phyloP scores from a whole-genome alignment of 2,888 invertebrate genomes.

The Slavum lentiscoides region DNA sequence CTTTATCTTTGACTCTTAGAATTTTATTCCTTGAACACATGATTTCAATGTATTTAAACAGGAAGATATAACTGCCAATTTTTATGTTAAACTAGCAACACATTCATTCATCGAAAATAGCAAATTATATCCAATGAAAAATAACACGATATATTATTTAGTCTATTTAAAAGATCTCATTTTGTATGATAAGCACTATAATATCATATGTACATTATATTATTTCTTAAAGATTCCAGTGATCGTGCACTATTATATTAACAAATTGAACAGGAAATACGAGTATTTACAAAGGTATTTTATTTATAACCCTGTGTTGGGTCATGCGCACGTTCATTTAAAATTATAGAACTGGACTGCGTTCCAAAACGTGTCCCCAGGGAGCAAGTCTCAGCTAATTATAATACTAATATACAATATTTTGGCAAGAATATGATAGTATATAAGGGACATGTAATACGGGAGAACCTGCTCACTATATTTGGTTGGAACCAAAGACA shows the following conservation, averaged over 20 bases:
- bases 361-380: slow-evolving; percentile 25
- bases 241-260: neutral
- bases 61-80: too few species aligned
- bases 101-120: too few species aligned
- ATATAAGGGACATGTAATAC: neutral
- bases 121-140: too few species aligned
- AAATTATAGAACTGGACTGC: neutral
- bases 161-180: neutral
- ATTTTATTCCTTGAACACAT: too few species aligned
- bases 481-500: neutral
- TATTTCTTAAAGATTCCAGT: neutral
- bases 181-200: too few species aligned
- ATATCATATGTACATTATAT: neutral
- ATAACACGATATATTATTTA: neutral
- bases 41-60: too few species aligned
- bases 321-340: neutral
- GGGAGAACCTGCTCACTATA: neutral
- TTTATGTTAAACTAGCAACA: too few species aligned
- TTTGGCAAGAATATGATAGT: neutral
- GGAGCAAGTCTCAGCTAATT: slow-evolving; percentile 17
- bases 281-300: neutral
- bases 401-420: slow-evolving; percentile 3
- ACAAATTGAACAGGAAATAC: neutral
- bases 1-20: too few species aligned
- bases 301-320: neutral